These are phyloP conservation scores for Archocentrus centrarchus DNA, from an alignment of 2,113 vertebrate species.

Conservation along the genomic window DNA sequence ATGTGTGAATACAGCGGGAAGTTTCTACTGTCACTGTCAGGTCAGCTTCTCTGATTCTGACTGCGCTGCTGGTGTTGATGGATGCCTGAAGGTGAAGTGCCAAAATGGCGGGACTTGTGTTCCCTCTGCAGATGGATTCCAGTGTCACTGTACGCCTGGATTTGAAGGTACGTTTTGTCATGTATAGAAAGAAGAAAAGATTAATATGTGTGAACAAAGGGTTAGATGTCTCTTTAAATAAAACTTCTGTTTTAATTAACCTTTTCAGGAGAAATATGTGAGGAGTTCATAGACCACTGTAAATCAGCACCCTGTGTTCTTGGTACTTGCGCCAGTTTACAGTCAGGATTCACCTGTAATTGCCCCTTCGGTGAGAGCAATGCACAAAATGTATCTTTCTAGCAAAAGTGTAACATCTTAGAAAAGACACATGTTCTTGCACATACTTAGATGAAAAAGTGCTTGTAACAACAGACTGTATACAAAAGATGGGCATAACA, in stretches of 20 bases:
- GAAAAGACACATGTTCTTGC: background rate
- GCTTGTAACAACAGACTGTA: background rate
- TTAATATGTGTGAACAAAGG: background rate
- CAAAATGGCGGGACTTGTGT: conserved; percentile 79
- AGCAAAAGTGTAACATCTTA: background rate
- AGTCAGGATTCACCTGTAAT: conserved; percentile 75
- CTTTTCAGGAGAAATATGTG: conserved; percentile 74
- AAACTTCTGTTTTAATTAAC: background rate
- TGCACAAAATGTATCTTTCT: background rate
- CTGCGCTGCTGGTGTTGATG: conserved; percentile 72
- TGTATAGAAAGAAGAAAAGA: background rate
- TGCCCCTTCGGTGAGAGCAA: conserved; percentile 81
- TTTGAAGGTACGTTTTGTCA: conserved; percentile 74
- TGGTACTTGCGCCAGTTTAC: conserved; percentile 74
- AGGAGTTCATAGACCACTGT: conserved; percentile 74
- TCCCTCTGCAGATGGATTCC: conserved; percentile 64
- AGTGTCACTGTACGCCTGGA: conserved; percentile 75
- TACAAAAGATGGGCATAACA: background rate
- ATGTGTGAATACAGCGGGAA: conserved; percentile 78
- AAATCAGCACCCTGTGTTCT: conserved; percentile 73
- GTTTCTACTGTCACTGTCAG: conserved; percentile 77
- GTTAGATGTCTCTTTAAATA: background rate
- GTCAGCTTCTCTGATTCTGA: conserved; percentile 67
- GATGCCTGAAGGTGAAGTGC: conserved; percentile 77
- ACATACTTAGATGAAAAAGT: background rate